Conservation (phyloP, 2,888 invertebrate species). For the Euproctis similis region DNA sequence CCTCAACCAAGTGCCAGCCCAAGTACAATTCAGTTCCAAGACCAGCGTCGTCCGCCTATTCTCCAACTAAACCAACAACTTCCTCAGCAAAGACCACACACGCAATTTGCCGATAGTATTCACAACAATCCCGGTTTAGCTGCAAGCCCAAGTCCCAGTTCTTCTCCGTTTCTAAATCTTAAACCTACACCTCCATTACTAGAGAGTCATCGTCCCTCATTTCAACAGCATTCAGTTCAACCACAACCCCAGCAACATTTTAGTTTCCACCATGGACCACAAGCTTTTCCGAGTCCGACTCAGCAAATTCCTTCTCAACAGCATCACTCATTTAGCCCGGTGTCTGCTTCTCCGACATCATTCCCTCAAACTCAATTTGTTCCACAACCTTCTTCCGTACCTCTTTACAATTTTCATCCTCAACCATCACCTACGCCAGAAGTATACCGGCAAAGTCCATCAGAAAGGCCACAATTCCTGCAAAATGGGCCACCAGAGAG, state of each 20-base stretch:
- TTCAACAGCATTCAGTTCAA: constrained; percentile 40
- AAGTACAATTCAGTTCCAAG: constrained; percentile 48
- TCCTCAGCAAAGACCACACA: constrained; percentile 61
- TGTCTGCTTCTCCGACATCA: constrained; percentile 44
- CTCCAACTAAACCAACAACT: constrained; percentile 63
- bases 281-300: constrained; percentile 44
- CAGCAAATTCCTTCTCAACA: constrained; percentile 34
- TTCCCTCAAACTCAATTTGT: constrained; percentile 51
- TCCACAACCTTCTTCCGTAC: constrained; percentile 58
- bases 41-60: constrained; percentile 47
- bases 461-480: constrained; percentile 43
- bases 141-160: constrained; percentile 47
- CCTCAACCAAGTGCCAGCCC: constrained; percentile 50
- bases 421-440: constrained; percentile 50
- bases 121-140: constrained; percentile 52
- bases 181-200: constrained; percentile 63
- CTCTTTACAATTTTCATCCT: constrained; percentile 57
- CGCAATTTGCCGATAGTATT: constrained; percentile 52
- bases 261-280: constrained; percentile 64
- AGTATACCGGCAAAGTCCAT: constrained; percentile 48
- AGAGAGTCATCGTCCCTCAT: constrained; percentile 56
- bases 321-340: constrained; percentile 42
- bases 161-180: constrained; percentile 61
- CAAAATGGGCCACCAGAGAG: constrained; percentile 51
- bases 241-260: constrained; percentile 56